Percentiles rank a stretch among this genome's conserved stretches.
Conservation (phyloP, 2,888 invertebrate species). For the Volucella inflata region DNA sequence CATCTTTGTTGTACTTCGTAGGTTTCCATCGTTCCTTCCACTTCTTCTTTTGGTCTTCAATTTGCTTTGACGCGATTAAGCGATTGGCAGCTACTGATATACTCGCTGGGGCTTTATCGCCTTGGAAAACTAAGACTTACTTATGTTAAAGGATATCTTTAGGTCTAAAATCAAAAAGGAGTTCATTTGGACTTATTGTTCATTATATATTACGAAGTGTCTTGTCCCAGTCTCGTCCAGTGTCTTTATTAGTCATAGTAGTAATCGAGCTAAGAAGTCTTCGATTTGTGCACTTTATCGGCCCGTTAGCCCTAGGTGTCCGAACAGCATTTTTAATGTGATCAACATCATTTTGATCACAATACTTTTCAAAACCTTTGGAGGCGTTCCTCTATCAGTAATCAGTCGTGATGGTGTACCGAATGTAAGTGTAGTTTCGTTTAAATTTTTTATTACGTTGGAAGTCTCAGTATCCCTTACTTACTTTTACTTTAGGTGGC, state of each 20-base stretch:
- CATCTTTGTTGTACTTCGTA: slow-evolving; percentile 17
- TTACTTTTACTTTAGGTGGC: no score
- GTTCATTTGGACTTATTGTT: slow-evolving; percentile 49
- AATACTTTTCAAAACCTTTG: no score
- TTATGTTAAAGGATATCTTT: no score
- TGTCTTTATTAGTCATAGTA: slow-evolving; percentile 54
- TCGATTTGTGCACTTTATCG: slow-evolving; percentile 62
- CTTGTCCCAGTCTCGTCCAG: slow-evolving; percentile 42
- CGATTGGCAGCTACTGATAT: slow-evolving; percentile 6
- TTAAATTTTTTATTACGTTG: no score
- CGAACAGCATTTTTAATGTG: slow-evolving; percentile 76
- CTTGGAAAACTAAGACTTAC: no score
- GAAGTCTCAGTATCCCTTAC: no score
- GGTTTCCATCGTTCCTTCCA: slow-evolving; percentile 54
- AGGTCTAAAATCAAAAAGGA: no score
- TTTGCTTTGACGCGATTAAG: slow-evolving; percentile 4
- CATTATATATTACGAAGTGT: slow-evolving; percentile 40
- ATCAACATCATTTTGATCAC: slow-evolving; percentile 69
- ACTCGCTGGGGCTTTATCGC: neutral
- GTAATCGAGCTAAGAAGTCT: slow-evolving; percentile 14
- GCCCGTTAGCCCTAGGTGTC: slow-evolving; percentile 74
- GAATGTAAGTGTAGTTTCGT: no score
- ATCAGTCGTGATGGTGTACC: no score
- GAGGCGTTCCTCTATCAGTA: no score
- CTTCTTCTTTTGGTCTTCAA: slow-evolving; percentile 13